Base-by-base conservation (phyloP, 2,113 vertebrate genomes). In the Eublepharis macularius region DNA sequence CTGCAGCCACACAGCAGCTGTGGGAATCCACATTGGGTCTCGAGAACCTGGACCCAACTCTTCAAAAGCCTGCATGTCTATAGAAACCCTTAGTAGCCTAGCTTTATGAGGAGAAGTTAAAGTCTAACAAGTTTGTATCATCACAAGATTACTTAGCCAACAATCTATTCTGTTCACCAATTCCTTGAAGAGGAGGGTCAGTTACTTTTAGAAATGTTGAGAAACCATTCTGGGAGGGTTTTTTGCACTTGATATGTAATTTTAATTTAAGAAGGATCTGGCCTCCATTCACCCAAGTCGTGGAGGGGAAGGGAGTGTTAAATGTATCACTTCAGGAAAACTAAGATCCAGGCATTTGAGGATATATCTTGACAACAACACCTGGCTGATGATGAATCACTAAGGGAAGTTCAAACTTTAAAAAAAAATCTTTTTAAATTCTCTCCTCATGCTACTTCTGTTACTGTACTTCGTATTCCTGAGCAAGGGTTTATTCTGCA, bases 201-300 rank as follows among this genome's bases (percentile, higher is more conserved):
- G 84, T 80, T 90, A 80, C n/a, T 81, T 87, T 91, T 83, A 80
- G 86, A 91, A 90, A 84, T 84, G 32, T 72, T 84, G 47, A 75
- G 14, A 84, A 49, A 1, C 14, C 76, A 89, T 79, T 78, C n/a
- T n/a, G n/a, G n/a, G n/a, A n/a, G n/a, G 29, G 51, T 13, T 72
- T 79, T 88, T 87, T 54, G 66, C 14, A 12, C n/a, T 36, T 77
- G 49, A 17, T 54, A 36, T 51, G 24, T 82, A 51, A 78, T 47
- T 32, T 76, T 87, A 4, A 87, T 88, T 94, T 87, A 86, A 34
- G 16, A 70, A 19, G n/a, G 32, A 54, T 80, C 54, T 66, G 1
- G 66, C 85, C 34, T 91, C 84, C 63, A 57, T 54, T 76, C 21
- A 19, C 45, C 89, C 75, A 2, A 29, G 1, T 79, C 92, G 83